These are phyloP conservation scores for Caenorhabditis zanzibari DNA, from an alignment of 2,888 invertebrate genomes.

Conservation along the genomic window DNA sequence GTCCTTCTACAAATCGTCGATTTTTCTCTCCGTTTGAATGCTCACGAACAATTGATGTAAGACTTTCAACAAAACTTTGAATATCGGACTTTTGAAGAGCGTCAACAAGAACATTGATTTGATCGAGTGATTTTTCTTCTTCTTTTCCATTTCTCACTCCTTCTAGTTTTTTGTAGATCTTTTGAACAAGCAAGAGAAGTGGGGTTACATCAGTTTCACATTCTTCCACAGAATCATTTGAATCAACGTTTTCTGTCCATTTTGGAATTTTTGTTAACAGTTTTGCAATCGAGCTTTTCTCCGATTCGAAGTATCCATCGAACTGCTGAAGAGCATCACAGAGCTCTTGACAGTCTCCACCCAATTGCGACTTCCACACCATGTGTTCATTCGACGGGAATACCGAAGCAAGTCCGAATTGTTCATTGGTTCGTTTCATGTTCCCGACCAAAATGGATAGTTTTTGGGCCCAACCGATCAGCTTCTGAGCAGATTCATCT, in stretches of 20 bases:
- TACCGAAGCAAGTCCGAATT: background rate
- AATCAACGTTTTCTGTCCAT: constrained; percentile 18
- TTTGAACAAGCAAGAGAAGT: constrained; percentile 50
- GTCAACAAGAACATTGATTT: constrained; percentile 28
- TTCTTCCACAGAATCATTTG: constrained; percentile 18
- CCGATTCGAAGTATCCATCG: constrained; percentile 46
- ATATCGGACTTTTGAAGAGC: constrained; percentile 36
- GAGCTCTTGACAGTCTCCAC: constrained; percentile 34
- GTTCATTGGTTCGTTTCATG: constrained; percentile 46
- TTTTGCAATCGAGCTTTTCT: constrained; percentile 34
- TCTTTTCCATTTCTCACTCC: constrained; percentile 17
- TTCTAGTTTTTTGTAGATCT: constrained; percentile 52
- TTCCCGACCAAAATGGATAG: constrained; percentile 34
- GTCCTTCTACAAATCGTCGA: constrained; percentile 20
- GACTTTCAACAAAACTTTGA: background rate
- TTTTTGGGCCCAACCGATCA: constrained; percentile 43
- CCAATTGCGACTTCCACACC: constrained; percentile 34
- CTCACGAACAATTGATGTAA: background rate
- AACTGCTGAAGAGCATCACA: constrained; percentile 7
- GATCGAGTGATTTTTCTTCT: constrained; percentile 56
- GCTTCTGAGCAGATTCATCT: constrained; percentile 51
- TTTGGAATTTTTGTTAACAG: constrained; percentile 30
- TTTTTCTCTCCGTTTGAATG: constrained; percentile 30
- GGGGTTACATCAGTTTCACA: constrained; percentile 39
- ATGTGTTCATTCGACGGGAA: constrained; percentile 17